Percentiles rank a stretch among this genome's conserved stretches.
Conservation (phyloP, 2,113 vertebrate genomes). For the Perccottus glenii region DNA sequence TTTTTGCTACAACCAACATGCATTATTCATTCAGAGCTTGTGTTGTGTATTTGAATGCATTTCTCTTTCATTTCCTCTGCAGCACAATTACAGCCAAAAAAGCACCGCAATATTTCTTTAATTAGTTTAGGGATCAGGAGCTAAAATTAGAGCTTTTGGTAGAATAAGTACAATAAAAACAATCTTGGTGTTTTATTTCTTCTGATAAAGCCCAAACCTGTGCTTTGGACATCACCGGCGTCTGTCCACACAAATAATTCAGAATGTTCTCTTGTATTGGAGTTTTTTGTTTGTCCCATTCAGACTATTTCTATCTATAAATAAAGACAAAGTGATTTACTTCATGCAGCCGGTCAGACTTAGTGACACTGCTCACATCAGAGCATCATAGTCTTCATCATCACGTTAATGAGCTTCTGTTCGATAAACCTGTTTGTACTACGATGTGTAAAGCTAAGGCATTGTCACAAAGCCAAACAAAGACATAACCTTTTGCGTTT, state of each 20-base stretch:
- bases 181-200: no score
- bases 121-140: slow-evolving; percentile 1
- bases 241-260: no score
- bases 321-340: no score
- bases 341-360: no score
- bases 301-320: no score
- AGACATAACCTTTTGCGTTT: slow-evolving; percentile 3
- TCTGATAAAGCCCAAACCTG: no score
- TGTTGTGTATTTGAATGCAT: slow-evolving; percentile 11
- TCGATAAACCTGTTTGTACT: no score
- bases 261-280: no score
- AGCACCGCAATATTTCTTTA: slow-evolving; percentile 7
- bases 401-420: background rate
- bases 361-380: background rate
- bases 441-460: background rate
- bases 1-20: background rate
- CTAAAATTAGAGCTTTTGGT: slow-evolving; percentile 6
- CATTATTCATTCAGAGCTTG: slow-evolving; percentile 3
- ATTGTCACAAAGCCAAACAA: no score
- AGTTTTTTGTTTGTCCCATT: no score
- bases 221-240: no score
- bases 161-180: no score
- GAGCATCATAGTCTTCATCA: background rate
- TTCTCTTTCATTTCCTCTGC: slow-evolving; percentile 8
- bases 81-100: slow-evolving; percentile 3